A percentile compares a stretch with the other conserved stretches of the same genome.
Evolutionary conservation across 2,888 invertebrate genomes (phyloP).

Genomic region (Pachliopta kotzebuea): DNA sequence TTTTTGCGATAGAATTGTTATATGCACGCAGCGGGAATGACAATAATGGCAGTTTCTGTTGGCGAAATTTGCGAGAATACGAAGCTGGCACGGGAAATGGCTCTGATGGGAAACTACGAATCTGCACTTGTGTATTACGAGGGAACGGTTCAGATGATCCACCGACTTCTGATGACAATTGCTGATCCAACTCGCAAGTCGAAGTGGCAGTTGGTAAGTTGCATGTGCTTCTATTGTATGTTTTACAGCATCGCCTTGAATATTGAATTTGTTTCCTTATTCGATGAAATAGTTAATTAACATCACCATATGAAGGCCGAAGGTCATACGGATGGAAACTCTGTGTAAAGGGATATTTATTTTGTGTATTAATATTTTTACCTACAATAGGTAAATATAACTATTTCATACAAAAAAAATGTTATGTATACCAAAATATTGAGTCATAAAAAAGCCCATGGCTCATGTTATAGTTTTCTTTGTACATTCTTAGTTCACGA

Average conservation of each 20-base stretch:
- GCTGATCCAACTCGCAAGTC: conserved; percentile 90
- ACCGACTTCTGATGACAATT: conserved; percentile 89
- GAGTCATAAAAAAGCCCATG: too few species aligned
- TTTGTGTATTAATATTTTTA: background rate
- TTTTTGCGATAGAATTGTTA: conserved; percentile 62
- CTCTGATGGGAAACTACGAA: conserved; percentile 97
- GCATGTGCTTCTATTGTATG: conserved; percentile 33
- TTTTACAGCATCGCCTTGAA: conserved; percentile 58
- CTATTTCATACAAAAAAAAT: background rate
- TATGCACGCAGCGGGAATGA: conserved; percentile 82
- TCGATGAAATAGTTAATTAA: conserved; percentile 66
- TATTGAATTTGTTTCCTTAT: conserved; percentile 62
- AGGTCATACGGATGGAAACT: conserved; percentile 47
- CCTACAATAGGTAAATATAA: too few species aligned
- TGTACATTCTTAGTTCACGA: too few species aligned
- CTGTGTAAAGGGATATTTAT: conserved; percentile 11
- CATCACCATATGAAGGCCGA: conserved; percentile 57
- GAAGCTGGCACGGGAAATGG: conserved; percentile 96
- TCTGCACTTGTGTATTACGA: conserved; percentile 96
- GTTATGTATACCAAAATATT: too few species aligned
- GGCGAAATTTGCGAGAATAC: conserved; percentile 97
- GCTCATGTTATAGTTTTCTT: too few species aligned
- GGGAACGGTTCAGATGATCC: conserved; percentile 94
- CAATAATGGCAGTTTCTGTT: conserved; percentile 93
- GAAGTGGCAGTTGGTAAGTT: conserved; percentile 92